Conservation (phyloP, 1,140 invertebrate species). For the Pantala flavescens region DNA sequence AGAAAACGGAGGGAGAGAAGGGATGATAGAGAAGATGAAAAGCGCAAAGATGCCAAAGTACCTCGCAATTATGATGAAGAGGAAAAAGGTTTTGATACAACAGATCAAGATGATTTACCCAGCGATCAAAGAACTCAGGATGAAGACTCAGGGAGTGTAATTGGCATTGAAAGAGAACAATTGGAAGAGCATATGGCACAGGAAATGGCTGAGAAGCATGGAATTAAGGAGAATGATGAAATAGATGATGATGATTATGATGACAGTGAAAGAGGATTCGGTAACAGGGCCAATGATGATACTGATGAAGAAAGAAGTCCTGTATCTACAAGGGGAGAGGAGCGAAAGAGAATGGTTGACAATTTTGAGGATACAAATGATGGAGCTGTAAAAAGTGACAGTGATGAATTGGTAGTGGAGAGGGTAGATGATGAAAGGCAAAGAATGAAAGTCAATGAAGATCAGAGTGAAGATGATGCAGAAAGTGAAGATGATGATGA, state of each 20-base stretch:
- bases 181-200: background rate
- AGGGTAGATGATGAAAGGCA: background rate
- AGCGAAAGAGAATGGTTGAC: background rate
- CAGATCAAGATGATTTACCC: background rate
- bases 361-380: constrained; percentile 2
- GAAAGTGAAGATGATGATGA: background rate
- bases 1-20: background rate
- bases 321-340: background rate
- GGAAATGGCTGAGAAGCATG: background rate
- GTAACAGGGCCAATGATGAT: background rate
- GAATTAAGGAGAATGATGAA: background rate
- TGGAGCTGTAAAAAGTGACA: background rate
- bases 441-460: background rate
- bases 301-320: background rate
- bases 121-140: background rate
- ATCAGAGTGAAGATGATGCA: background rate
- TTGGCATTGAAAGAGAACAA: background rate
- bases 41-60: constrained; percentile 31
- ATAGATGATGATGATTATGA: background rate
- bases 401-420: background rate
- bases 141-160: background rate
- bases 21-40: constrained; percentile 24
- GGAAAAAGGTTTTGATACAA: constrained; percentile 37
- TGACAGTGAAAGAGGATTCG: background rate
- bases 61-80: constrained; percentile 43